Evolutionary conservation across 2,797 vertebrate species (phyloP).

Genomic region (Telmatherina bonti): DNA sequence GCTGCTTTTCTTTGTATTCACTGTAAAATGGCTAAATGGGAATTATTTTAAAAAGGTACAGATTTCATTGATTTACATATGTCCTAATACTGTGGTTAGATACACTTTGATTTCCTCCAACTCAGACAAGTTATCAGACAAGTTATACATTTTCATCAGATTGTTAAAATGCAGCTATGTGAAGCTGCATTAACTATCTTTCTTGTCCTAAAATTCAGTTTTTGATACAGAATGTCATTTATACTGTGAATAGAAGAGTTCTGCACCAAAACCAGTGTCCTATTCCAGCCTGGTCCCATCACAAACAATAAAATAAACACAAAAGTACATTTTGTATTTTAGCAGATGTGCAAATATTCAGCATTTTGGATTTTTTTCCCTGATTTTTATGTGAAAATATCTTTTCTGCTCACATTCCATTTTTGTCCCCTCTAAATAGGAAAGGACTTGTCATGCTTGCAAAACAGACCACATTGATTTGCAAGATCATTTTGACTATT

Average conservation of each 20-base stretch:
- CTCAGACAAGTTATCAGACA: background rate
- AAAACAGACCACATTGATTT: background rate
- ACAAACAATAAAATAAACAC: background rate
- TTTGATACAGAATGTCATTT: background rate
- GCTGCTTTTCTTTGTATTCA: background rate
- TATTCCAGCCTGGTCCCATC: background rate
- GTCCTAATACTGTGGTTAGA: background rate
- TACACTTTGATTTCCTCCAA: background rate
- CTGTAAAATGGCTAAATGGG: background rate
- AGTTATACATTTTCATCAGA: background rate
- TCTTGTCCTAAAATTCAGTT: background rate
- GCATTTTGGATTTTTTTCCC: background rate
- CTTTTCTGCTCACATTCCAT: background rate
- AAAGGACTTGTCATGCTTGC: background rate
- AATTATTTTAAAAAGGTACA: constrained; percentile 1
- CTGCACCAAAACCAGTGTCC: no score
- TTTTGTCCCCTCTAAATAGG: background rate
- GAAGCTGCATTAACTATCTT: no score
- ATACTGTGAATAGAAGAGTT: no score
- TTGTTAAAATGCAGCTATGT: background rate
- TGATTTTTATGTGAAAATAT: no score
- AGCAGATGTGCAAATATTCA: background rate
- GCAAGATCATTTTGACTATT: background rate
- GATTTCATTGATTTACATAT: background rate
- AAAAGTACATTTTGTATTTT: background rate